A percentile compares a stretch with the other conserved stretches of the same genome.
Evolutionary conservation across 2,888 invertebrate species (phyloP).

Genomic region (Hoplodrina blanda): DNA sequence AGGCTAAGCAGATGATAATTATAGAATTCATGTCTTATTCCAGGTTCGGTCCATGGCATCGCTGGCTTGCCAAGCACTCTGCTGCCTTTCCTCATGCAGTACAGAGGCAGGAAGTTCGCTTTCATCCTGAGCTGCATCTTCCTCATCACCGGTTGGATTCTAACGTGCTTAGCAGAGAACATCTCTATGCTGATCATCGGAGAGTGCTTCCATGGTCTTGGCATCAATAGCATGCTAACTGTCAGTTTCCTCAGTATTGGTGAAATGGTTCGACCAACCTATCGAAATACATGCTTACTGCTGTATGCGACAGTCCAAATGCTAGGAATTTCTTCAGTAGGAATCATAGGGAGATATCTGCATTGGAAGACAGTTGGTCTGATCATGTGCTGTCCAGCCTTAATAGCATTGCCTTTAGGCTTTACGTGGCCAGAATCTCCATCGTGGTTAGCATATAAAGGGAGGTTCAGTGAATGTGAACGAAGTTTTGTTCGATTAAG

Average conservation of each 20-base stretch:
- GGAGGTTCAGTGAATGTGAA: constrained; percentile 52
- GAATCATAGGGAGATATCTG: constrained; percentile 49
- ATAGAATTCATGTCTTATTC: constrained; percentile 3
- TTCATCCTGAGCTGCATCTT: constrained; percentile 57
- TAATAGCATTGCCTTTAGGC: constrained; percentile 41
- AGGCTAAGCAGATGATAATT: no score
- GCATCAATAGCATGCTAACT: constrained; percentile 44
- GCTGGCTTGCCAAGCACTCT: constrained; percentile 57
- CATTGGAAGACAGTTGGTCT: constrained; percentile 54
- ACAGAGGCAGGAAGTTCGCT: constrained; percentile 51
- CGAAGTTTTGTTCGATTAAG: constrained; percentile 42
- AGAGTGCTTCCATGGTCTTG: constrained; percentile 60
- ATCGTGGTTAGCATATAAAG: constrained; percentile 57
- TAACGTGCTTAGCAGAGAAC: constrained; percentile 37
- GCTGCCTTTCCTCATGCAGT: constrained; percentile 56
- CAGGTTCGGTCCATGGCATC: constrained; percentile 58
- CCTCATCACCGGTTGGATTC: constrained; percentile 51
- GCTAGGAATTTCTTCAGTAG: constrained; percentile 43
- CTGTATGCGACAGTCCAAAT: constrained; percentile 43
- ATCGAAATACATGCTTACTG: constrained; percentile 43
- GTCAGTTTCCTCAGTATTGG: constrained; percentile 54
- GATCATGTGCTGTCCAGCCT: constrained; percentile 45
- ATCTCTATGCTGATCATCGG: constrained; percentile 33
- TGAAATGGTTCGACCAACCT: constrained; percentile 56
- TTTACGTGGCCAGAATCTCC: constrained; percentile 61